Evolutionary conservation across 2,888 invertebrate genomes (phyloP), one percentile per base, ranked within the genome.

Genomic region (Drosophila putrida): DNA sequence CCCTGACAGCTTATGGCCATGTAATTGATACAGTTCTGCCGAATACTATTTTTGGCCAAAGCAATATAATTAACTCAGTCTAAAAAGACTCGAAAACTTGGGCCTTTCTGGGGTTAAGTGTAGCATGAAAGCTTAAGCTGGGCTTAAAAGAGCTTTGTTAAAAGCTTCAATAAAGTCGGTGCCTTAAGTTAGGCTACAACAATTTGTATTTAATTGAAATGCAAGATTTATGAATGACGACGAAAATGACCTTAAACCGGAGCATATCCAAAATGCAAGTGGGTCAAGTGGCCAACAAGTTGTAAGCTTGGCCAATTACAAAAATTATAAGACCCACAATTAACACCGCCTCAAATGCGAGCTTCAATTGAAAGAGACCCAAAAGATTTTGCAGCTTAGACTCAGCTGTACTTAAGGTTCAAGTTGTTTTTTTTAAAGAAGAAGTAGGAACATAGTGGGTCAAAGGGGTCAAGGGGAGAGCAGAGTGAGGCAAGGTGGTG

Each of bases 201-300:
- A n/a, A 31, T 43, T 44, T 5, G 10, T 3, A 31, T 9, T 8
- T n/a, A 20, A 35, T 11, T 36, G 6, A 15, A 39, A 10, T 20
- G 39, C 11, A 25, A 33, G 25, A 33, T 2, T 8, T 38, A 46
- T 36, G 15, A 64, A 38, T 15, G 41, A 28, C 15, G 8, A 33
- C 15, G 8, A 59, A 49, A 68, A 49, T 47, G 46, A n/a, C 27
- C 50, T 72, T 47, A 66, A 44, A 15, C 39, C 46, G 20, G 33
- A 41, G 38, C 28, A 20, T 15, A 35, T n/a, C 33, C 11, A 53
- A 41, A 35, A 25, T 54, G 31, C 66, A 65, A 72, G 41, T 66
- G 54, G 72, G 72, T 76, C 74, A 73, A 71, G 64, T 41, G 13
- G 46, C 51, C 36, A 53, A 44, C 33, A 28, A 28, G 11, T 47